Evolutionary conservation across 2,888 invertebrate species (phyloP).

Genomic region (Matsumyia berberina): DNA sequence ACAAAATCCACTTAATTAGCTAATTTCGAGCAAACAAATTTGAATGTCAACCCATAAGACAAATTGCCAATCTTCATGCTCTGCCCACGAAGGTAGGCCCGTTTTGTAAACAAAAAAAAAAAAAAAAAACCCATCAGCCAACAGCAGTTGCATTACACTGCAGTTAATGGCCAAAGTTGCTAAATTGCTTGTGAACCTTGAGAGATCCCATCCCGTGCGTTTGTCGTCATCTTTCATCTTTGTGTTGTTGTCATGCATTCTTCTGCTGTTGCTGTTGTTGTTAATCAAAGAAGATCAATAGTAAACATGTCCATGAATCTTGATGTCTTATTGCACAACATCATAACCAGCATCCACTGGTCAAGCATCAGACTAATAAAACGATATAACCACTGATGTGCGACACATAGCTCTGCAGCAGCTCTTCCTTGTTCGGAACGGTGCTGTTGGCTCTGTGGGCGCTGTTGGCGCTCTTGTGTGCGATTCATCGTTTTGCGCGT

Average conservation of each 20-base stretch:
- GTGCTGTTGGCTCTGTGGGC: no score
- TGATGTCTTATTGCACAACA: constrained; percentile 60
- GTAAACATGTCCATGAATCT: constrained; percentile 68
- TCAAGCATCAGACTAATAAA: constrained; percentile 39
- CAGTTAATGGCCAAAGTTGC: constrained; percentile 45
- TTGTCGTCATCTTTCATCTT: constrained; percentile 7
- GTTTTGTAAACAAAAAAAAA: constrained; percentile 25
- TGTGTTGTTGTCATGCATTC: constrained; percentile 23
- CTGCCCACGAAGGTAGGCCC: constrained; percentile 41
- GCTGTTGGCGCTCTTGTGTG: no score
- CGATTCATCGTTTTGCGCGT: constrained; percentile 42
- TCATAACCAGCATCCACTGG: constrained; percentile 19
- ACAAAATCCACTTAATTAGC: constrained; percentile 18
- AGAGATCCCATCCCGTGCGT: constrained; percentile 13
- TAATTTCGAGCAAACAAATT: constrained; percentile 50
- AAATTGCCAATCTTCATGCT: constrained; percentile 31
- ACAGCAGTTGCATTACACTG: constrained; percentile 44
- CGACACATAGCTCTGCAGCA: constrained; percentile 20
- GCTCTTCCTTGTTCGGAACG: constrained; percentile 15
- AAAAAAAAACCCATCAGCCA: constrained; percentile 8
- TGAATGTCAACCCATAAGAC: constrained; percentile 61
- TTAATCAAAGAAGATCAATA: constrained; percentile 63
- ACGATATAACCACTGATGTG: constrained; percentile 30
- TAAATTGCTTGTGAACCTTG: constrained; percentile 54
- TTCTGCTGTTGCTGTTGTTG: constrained; percentile 27